phyloP scores from a whole-genome alignment of 2,113 vertebrate species.

The Embiotoca jacksoni region DNA sequence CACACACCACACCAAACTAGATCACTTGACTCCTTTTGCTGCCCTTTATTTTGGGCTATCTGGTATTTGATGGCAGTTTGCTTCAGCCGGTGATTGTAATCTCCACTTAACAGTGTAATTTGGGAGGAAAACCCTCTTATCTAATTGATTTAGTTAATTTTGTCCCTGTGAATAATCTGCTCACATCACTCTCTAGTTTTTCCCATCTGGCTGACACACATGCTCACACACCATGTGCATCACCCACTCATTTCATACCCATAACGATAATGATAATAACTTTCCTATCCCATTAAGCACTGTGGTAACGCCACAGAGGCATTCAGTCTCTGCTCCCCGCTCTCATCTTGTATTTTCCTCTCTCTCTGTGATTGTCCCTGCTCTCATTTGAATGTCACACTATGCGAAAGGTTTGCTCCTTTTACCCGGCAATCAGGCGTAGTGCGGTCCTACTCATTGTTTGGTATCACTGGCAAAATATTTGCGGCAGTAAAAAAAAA shows the following conservation, averaged over 20 bases:
- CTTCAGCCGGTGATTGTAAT: conserved; percentile 50
- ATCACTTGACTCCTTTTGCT: background rate
- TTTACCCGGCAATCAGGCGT: conserved; percentile 24
- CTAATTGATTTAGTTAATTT: conserved; percentile 64
- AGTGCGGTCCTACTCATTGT: conserved; percentile 20
- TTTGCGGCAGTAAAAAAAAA: background rate
- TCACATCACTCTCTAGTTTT: conserved; percentile 32
- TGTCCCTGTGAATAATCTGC: conserved; percentile 49
- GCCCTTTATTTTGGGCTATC: background rate
- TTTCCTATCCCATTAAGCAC: conserved; percentile 60
- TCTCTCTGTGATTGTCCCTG: background rate
- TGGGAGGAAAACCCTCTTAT: conserved; percentile 52
- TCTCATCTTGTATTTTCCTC: background rate
- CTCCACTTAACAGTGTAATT: conserved; percentile 44
- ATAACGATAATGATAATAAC: conserved; percentile 66
- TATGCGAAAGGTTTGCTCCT: conserved; percentile 1
- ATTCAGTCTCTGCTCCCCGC: conserved; percentile 4
- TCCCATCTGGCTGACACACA: conserved; percentile 34
- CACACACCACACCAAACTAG: background rate
- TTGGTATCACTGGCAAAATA: background rate
- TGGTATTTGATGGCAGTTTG: background rate
- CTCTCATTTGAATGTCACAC: conserved; percentile 4
- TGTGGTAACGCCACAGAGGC: conserved; percentile 37
- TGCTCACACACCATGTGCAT: conserved; percentile 30
- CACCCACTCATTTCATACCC: conserved; percentile 55